Percentiles rank a stretch among this genome's conserved stretches.
Evolutionary conservation across 2,888 invertebrate genomes (phyloP).

Genomic region (Bugula neritina): DNA sequence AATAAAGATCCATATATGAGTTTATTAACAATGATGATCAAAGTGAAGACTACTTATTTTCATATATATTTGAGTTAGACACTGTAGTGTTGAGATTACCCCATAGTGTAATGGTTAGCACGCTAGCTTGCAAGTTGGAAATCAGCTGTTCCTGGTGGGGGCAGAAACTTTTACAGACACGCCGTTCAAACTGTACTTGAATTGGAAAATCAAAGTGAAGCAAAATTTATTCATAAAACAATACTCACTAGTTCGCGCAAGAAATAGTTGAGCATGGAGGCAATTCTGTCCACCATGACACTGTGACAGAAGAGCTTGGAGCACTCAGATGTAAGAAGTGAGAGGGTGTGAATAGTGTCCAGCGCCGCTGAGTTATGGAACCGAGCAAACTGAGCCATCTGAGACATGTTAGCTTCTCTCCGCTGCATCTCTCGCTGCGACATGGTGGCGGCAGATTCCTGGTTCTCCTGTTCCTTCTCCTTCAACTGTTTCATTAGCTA

Average conservation of each 20-base stretch:
- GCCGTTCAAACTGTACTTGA: no score
- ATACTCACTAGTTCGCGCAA: slow-evolving; percentile 70
- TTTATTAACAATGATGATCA: neutral
- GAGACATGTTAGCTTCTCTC: slow-evolving; percentile 49
- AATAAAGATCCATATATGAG: neutral
- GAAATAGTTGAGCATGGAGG: slow-evolving; percentile 92
- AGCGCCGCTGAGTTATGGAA: slow-evolving; percentile 87
- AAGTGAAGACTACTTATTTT: neutral
- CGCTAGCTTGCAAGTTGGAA: no score
- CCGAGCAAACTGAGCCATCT: slow-evolving; percentile 72
- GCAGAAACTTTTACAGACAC: no score
- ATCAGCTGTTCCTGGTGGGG: no score
- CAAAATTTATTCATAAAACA: no score
- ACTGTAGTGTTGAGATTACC: no score
- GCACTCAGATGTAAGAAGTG: slow-evolving; percentile 52
- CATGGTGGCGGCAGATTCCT: neutral
- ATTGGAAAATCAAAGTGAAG: no score
- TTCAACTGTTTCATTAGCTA: slow-evolving; percentile 73
- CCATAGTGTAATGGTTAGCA: no score
- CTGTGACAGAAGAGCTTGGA: slow-evolving; percentile 74
- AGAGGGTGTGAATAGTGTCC: slow-evolving; percentile 78
- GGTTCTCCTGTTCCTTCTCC: slow-evolving; percentile 64
- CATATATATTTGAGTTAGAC: no score
- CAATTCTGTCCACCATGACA: slow-evolving; percentile 84
- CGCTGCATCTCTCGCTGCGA: slow-evolving; percentile 72